phyloP scores from a whole-genome alignment of 1,140 invertebrate species.

The Helicorthomorpha holstii region DNA sequence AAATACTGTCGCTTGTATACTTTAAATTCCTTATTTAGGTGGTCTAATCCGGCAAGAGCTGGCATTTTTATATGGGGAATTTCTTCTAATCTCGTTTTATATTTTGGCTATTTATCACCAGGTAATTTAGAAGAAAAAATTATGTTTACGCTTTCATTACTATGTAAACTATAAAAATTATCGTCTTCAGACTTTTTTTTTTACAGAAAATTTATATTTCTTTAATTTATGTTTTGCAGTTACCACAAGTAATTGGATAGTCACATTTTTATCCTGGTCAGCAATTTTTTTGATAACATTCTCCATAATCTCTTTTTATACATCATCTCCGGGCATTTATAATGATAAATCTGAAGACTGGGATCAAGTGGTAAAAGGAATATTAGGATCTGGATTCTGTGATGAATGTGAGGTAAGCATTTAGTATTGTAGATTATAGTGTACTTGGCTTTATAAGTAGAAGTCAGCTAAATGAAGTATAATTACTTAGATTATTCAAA shows the following conservation, averaged over 20 bases:
- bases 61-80: background rate
- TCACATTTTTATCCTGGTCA: background rate
- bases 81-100: background rate
- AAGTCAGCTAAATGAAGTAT: too few species aligned
- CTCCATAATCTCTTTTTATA: background rate
- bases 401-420: background rate
- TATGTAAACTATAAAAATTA: too few species aligned
- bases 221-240: background rate
- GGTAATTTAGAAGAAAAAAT: background rate
- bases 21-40: too few species aligned
- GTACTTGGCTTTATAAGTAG: too few species aligned
- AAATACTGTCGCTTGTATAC: background rate
- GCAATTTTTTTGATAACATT: background rate
- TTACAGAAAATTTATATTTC: background rate
- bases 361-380: background rate
- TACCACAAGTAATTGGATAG: background rate
- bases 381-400: background rate
- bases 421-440: too few species aligned
- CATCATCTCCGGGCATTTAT: background rate
- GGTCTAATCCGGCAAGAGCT: background rate
- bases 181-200: background rate
- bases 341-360: background rate
- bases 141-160: too few species aligned
- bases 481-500: too few species aligned
- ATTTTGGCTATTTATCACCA: background rate